Base-by-base conservation (phyloP, 30 jellyfish, hydroid and myxozoan genomes). In the Nemopilema nomurai region DNA sequence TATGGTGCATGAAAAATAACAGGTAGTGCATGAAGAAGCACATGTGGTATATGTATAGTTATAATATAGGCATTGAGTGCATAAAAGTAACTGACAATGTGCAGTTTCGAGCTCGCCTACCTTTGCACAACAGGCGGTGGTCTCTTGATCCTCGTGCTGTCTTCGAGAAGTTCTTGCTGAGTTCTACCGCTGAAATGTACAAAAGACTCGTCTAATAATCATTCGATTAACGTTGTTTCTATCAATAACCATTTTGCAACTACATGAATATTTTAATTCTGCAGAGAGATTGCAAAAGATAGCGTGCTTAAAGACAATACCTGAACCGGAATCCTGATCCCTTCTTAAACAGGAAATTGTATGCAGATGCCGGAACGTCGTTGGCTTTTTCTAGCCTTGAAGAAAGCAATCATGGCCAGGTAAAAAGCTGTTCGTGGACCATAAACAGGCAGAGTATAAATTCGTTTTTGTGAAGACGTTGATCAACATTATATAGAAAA, bases 321-420 rank as follows among this genome's bases (percentile, higher is more conserved):
- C 99, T 94, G 85, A 94, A 94, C 41, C 96, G 74, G 62, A 94
- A 94, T 57, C 96, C 96, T 53, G 99, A 94, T 33, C 97, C 96
- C 50, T 94, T 94, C 69, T 80, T 88, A 87, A 94, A 94, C 49
- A 94, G 86, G 62, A 94, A 94, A 84, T 94, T 94, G 71, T 94
- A 90, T 16, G 99, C 99, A 4, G 99, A 94, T 1, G 99, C 97
- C 6, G 99, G 97, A 0, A 94, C 97, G 66, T 94, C 99, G 69
- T 94, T 89, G 24, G 97, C 99, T 76, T 94, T 94, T 74, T 94
- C 99, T 31, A 94, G 51, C 90, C 99, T 94, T 41, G 57, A 41
- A 41, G 57, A 41, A 41, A 41, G 13, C 6, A n/a, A n/a, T n/a
- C n/a, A n/a, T n/a, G n/a, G n/a, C n/a, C n/a, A n/a, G n/a, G n/a